Evolutionary conservation across 1,140 invertebrate species (phyloP).

Genomic region (Apis dorsata): DNA sequence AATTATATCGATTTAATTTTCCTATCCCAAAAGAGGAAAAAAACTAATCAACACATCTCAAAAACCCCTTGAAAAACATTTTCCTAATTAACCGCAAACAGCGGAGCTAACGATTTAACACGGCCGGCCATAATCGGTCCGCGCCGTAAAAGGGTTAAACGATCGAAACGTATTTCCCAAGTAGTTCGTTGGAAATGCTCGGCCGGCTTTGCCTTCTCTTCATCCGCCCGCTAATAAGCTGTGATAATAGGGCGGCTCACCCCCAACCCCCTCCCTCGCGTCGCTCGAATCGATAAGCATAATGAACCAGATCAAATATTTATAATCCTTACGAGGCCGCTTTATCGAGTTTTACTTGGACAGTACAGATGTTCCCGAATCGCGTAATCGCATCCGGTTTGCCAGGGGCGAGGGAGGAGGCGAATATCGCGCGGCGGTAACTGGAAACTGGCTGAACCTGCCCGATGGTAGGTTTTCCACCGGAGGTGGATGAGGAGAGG

Average conservation of each 20-base stretch:
- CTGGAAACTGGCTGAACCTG: too few species aligned
- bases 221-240: conserved; percentile 21
- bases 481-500: too few species aligned
- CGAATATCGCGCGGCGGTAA: too few species aligned
- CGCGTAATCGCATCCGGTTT: conserved; percentile 1
- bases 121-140: not conserved
- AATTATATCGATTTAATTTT: too few species aligned
- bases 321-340: conserved; percentile 9
- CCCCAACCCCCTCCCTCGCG: too few species aligned
- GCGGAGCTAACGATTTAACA: not conserved
- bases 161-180: not conserved
- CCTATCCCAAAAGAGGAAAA: too few species aligned
- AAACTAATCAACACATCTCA: too few species aligned
- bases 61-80: not conserved
- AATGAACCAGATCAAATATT: conserved; percentile 42
- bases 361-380: conserved; percentile 28
- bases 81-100: not conserved
- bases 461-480: conserved; percentile 10
- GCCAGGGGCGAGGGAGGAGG: too few species aligned
- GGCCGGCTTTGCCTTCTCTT: not conserved
- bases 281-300: conserved; percentile 31
- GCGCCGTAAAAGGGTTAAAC: not conserved
- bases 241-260: conserved; percentile 9
- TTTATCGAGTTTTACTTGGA: conserved; percentile 29
- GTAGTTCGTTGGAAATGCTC: not conserved